phyloP scores from a whole-genome alignment of 2,113 vertebrate species.

The Sinocyclocheilus rhinocerous region DNA sequence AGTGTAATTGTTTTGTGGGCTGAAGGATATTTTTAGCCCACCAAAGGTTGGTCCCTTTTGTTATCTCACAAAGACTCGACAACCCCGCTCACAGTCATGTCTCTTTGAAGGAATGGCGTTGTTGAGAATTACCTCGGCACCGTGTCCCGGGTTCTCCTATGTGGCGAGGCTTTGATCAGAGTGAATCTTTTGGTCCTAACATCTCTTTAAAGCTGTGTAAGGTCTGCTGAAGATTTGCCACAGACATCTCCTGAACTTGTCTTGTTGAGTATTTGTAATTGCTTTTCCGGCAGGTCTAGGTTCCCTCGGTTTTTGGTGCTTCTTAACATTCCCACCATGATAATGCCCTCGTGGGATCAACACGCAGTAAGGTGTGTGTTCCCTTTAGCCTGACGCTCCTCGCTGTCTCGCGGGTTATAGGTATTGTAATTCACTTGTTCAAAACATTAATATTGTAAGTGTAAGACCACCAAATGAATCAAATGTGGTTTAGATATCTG shows the following conservation, averaged over 20 bases:
- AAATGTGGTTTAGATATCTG: not conserved
- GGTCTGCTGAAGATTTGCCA: slow-evolving; percentile 48
- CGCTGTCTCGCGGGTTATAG: not conserved
- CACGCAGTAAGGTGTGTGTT: slow-evolving; percentile 34
- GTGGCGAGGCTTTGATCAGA: slow-evolving; percentile 63
- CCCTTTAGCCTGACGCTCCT: not conserved
- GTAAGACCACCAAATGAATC: not conserved
- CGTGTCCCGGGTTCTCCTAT: slow-evolving; percentile 37
- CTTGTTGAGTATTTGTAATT: slow-evolving; percentile 56
- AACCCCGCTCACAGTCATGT: slow-evolving; percentile 49
- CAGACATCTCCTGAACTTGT: slow-evolving; percentile 49
- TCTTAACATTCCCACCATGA: slow-evolving; percentile 53
- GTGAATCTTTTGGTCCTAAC: slow-evolving; percentile 46
- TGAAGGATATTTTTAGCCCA: slow-evolving; percentile 64
- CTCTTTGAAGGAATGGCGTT: slow-evolving; percentile 57
- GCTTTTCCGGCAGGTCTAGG: slow-evolving; percentile 42
- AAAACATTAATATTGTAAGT: not conserved
- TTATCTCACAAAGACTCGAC: slow-evolving; percentile 63
- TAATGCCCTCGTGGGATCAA: slow-evolving; percentile 54
- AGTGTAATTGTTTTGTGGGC: slow-evolving; percentile 64
- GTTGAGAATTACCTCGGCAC: slow-evolving; percentile 58
- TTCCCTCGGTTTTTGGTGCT: slow-evolving; percentile 31
- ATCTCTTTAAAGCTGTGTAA: slow-evolving; percentile 56
- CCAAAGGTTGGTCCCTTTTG: slow-evolving; percentile 58
- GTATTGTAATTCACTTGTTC: not conserved